Conservation (phyloP, 2,797 vertebrate species). For the Urocyon cinereoargenteus region DNA sequence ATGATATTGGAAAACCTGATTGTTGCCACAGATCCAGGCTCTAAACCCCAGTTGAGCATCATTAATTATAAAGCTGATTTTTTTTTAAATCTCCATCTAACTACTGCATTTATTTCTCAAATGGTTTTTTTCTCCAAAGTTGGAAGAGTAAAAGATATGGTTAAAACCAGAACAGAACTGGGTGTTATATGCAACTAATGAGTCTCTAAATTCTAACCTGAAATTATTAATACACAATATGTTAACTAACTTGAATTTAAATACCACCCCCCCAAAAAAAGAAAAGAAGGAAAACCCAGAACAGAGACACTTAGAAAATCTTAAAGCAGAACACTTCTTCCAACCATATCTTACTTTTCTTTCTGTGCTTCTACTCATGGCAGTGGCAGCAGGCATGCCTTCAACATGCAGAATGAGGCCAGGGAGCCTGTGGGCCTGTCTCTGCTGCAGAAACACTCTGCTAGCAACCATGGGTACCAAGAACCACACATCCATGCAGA, state of each 20-base stretch:
- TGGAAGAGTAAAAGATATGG: slow-evolving; percentile 11
- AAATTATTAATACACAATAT: background rate
- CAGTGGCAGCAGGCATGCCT: background rate
- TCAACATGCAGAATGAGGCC: background rate
- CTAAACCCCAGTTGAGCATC: background rate
- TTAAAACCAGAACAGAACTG: background rate
- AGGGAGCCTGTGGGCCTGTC: background rate
- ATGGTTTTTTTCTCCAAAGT: background rate
- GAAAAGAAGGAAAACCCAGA: background rate
- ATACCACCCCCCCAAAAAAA: background rate
- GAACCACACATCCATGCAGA: background rate
- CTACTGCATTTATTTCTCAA: background rate
- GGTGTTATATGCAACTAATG: background rate
- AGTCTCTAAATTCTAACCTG: background rate
- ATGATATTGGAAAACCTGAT: background rate
- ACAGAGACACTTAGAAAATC: background rate
- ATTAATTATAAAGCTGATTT: background rate
- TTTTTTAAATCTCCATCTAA: background rate
- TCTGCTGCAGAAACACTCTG: background rate
- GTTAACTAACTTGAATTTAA: background rate
- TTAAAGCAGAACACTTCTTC: background rate
- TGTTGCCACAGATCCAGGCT: background rate
- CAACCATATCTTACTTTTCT: background rate
- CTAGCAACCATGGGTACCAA: background rate
- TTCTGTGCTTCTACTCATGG: background rate